phyloP scores from a whole-genome alignment of 2,888 invertebrate genomes.

The Cephus pulcher region DNA sequence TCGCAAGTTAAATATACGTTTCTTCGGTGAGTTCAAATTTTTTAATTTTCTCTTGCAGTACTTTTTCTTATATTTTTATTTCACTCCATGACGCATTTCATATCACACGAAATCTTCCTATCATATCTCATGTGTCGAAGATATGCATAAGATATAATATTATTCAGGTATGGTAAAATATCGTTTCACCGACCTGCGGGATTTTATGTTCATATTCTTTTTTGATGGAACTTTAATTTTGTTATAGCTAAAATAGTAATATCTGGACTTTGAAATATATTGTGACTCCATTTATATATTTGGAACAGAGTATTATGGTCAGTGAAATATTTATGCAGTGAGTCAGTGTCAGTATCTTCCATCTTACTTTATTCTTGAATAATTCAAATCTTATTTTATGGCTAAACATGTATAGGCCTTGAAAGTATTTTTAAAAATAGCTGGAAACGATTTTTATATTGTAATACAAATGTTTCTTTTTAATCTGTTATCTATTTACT shows the following conservation, averaged over 20 bases:
- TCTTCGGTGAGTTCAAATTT: slow-evolving; percentile 36
- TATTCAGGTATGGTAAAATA: background rate
- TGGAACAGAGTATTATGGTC: background rate
- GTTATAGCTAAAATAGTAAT: background rate
- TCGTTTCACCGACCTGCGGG: background rate
- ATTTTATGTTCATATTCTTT: background rate
- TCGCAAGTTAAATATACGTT: slow-evolving; percentile 28
- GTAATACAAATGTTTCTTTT: background rate
- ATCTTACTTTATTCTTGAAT: background rate
- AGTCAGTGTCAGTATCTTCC: background rate
- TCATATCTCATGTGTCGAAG: background rate
- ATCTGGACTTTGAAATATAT: background rate
- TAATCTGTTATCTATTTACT: background rate
- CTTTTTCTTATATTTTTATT: slow-evolving; percentile 8
- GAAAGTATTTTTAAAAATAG: background rate
- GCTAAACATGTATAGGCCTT: background rate
- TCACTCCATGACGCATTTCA: background rate
- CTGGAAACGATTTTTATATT: background rate
- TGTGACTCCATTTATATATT: background rate
- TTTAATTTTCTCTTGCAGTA: background rate
- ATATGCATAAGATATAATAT: background rate
- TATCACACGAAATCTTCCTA: background rate
- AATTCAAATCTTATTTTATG: background rate
- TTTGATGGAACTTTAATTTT: background rate
- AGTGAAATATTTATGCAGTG: background rate